phyloP scores from a whole-genome alignment of 2,888 invertebrate species.

The Idaea biselata region DNA sequence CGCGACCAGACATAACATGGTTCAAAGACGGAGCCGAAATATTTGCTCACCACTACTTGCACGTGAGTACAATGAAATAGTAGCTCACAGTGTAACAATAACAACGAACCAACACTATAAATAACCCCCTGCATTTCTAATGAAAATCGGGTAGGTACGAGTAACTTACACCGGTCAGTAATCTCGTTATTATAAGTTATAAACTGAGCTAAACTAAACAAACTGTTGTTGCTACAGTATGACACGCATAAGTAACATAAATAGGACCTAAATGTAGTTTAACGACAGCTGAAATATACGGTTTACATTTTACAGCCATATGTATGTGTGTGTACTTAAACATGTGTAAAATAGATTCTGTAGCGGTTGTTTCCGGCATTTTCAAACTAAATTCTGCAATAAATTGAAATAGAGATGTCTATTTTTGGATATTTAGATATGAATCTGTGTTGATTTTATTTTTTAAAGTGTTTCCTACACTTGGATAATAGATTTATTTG shows the following conservation, averaged over 20 bases:
- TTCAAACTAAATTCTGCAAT: no score
- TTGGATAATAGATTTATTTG: no score
- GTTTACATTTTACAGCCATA: neutral
- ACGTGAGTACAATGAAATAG: constrained; percentile 81
- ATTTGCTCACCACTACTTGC: constrained; percentile 92
- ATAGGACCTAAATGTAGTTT: neutral
- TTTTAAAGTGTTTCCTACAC: no score
- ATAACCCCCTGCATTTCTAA: neutral
- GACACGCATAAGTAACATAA: neutral
- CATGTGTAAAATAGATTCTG: no score
- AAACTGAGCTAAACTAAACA: neutral
- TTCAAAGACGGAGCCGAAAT: constrained; percentile 97
- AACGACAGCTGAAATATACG: neutral
- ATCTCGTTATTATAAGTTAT: neutral
- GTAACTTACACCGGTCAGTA: neutral
- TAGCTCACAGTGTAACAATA: neutral
- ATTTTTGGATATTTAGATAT: no score
- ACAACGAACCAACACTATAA: neutral
- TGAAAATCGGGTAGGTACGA: neutral
- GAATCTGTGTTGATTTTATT: no score
- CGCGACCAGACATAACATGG: constrained; percentile 96
- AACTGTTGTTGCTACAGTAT: neutral
- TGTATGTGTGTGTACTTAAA: neutral
- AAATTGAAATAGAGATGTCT: no score
- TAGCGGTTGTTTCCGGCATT: no score